These are phyloP conservation scores for Tubulanus polymorphus DNA, from an alignment of 2,888 invertebrate species.

Conservation along the genomic window DNA sequence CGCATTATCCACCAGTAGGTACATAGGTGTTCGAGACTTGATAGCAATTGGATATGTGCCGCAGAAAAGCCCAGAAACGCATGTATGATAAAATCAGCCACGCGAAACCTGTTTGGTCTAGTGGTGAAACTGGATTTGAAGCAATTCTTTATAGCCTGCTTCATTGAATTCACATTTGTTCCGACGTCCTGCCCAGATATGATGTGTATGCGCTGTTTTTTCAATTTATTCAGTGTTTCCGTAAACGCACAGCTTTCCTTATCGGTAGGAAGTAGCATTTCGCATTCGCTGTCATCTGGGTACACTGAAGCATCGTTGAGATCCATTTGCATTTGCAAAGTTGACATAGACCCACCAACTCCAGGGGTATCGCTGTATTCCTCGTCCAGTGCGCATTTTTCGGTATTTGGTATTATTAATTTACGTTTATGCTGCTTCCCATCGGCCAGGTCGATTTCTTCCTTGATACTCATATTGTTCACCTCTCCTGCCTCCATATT, in stretches of 20 bases:
- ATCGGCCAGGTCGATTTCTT: background rate
- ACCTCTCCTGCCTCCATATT: background rate
- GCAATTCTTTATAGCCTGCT: background rate
- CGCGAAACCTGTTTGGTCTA: background rate
- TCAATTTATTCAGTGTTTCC: background rate
- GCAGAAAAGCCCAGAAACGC: background rate
- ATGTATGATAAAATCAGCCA: background rate
- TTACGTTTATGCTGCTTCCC: background rate
- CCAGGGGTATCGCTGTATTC: background rate
- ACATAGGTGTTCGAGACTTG: background rate
- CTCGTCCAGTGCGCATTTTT: background rate
- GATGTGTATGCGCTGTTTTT: constrained; percentile 1
- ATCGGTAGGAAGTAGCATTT: background rate
- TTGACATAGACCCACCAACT: too few relatives aligned
- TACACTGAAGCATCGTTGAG: background rate
- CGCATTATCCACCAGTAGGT: background rate
- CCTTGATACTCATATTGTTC: background rate
- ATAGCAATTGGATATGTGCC: background rate
- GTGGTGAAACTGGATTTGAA: background rate
- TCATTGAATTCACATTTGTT: background rate
- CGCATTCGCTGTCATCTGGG: background rate
- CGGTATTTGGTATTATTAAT: background rate
- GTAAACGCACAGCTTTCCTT: background rate
- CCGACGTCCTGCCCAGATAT: background rate
- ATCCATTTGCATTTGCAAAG: background rate